phyloP scores from a whole-genome alignment of 2,888 invertebrate species.

The Leptogaster cylindrica region DNA sequence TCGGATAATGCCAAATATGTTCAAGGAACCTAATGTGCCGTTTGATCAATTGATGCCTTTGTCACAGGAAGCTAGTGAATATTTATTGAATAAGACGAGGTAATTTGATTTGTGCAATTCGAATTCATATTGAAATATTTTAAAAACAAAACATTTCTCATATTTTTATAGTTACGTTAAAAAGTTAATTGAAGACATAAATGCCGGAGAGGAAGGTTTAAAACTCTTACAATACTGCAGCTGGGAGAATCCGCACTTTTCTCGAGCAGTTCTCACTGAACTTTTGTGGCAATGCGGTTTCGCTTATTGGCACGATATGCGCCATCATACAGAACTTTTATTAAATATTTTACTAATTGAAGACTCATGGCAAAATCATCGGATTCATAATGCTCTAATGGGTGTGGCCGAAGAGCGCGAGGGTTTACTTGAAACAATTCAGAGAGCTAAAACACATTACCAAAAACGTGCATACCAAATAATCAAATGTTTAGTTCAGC shows the following conservation, averaged over 20 bases:
- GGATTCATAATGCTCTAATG: slow-evolving; percentile 92
- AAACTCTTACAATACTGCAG: slow-evolving; percentile 91
- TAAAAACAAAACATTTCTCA: slow-evolving; percentile 12
- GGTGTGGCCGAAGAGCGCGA: slow-evolving; percentile 85
- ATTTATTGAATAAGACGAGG: slow-evolving; percentile 82
- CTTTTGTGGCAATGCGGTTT: slow-evolving; percentile 86
- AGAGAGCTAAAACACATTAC: slow-evolving; percentile 90
- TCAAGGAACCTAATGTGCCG: slow-evolving; percentile 70
- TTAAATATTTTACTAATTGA: slow-evolving; percentile 86
- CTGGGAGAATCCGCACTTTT: slow-evolving; percentile 97
- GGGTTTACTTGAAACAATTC: slow-evolving; percentile 91
- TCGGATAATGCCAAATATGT: slow-evolving; percentile 74
- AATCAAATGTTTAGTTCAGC: slow-evolving; percentile 91
- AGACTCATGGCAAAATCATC: slow-evolving; percentile 95
- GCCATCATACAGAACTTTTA: slow-evolving; percentile 89
- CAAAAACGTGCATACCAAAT: slow-evolving; percentile 97
- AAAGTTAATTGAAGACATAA: slow-evolving; percentile 93
- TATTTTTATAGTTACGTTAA: slow-evolving; percentile 76
- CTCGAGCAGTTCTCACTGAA: slow-evolving; percentile 86
- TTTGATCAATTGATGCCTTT: slow-evolving; percentile 69
- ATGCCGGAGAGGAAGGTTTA: slow-evolving; percentile 88
- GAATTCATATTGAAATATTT: slow-evolving; percentile 17
- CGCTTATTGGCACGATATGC: slow-evolving; percentile 92
- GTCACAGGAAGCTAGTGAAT: slow-evolving; percentile 77
- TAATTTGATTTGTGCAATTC: slow-evolving; percentile 57